A percentile compares a stretch with the other conserved stretches of the same genome.
Evolutionary conservation across 2,888 invertebrate genomes (phyloP).

Genomic region (Epistrophe grossulariae): DNA sequence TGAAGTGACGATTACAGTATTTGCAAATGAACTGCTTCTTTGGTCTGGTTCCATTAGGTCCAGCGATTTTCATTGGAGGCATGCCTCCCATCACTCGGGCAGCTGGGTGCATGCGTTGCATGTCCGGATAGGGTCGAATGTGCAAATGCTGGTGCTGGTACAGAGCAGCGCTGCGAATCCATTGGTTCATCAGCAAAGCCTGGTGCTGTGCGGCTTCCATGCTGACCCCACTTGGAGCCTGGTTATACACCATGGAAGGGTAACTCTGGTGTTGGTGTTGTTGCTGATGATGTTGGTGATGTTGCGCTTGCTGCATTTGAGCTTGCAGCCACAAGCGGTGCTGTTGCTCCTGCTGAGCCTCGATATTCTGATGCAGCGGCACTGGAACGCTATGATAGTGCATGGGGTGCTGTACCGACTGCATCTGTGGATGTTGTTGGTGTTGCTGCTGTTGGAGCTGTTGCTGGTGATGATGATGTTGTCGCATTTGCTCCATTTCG

Average conservation of each 20-base stretch:
- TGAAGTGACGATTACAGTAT: constrained; percentile 98
- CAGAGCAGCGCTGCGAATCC: constrained; percentile 89
- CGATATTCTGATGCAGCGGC: constrained; percentile 83
- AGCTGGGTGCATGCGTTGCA: constrained; percentile 83
- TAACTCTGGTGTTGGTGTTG: constrained; percentile 79
- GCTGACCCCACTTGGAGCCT: constrained; percentile 76
- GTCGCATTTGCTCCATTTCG: constrained; percentile 80
- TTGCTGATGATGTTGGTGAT: constrained; percentile 59
- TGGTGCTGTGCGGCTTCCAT: constrained; percentile 85
- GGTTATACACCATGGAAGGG: constrained; percentile 65
- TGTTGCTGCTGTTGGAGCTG: constrained; percentile 76
- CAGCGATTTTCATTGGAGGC: constrained; percentile 85
- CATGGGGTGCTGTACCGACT: constrained; percentile 79
- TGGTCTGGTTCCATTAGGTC: constrained; percentile 87
- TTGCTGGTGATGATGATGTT: constrained; percentile 74
- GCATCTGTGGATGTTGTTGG: constrained; percentile 66
- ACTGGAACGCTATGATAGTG: constrained; percentile 82
- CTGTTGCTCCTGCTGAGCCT: constrained; percentile 76
- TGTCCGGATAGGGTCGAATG: constrained; percentile 85
- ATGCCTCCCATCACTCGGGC: constrained; percentile 83
- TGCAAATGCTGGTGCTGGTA: constrained; percentile 85
- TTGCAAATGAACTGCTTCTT: constrained; percentile 98
- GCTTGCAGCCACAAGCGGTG: constrained; percentile 77
- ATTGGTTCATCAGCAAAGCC: constrained; percentile 89
- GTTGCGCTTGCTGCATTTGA: constrained; percentile 76